These are phyloP conservation scores for Mesochorus sp. DNA, from an alignment of 2,888 invertebrate species.

Conservation along the genomic window DNA sequence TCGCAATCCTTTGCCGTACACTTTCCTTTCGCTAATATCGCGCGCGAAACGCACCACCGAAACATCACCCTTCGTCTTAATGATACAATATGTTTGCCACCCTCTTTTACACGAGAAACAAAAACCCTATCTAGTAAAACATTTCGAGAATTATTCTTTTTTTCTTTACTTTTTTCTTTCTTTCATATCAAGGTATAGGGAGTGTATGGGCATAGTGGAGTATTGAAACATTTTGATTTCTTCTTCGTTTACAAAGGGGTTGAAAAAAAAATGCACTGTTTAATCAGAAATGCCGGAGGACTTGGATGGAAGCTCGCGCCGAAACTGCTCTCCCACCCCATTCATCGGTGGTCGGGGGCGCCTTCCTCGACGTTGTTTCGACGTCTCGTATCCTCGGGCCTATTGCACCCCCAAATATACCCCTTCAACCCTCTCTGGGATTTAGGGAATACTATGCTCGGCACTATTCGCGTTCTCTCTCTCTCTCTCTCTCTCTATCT, in stretches of 20 bases:
- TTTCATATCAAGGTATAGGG: background rate
- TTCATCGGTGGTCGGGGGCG: slow-evolving; percentile 32
- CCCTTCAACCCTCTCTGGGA: slow-evolving; percentile 59
- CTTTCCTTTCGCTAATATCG: slow-evolving; percentile 69
- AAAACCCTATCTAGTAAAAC: background rate
- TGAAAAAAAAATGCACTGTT: slow-evolving; percentile 44
- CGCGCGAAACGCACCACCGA: slow-evolving; percentile 47
- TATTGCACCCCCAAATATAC: slow-evolving; percentile 69
- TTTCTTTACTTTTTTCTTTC: background rate
- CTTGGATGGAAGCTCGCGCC: slow-evolving; percentile 39
- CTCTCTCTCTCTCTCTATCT: slow-evolving; percentile 26
- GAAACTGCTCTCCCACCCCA: background rate
- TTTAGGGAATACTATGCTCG: slow-evolving; percentile 66
- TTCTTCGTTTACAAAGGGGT: slow-evolving; percentile 31
- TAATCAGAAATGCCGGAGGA: slow-evolving; percentile 58
- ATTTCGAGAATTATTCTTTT: background rate
- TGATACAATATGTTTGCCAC: slow-evolving; percentile 36
- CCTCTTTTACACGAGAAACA: slow-evolving; percentile 10
- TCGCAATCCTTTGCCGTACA: slow-evolving; percentile 37
- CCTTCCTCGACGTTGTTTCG: slow-evolving; percentile 71
- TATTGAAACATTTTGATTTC: slow-evolving; percentile 17
- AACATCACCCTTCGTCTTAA: slow-evolving; percentile 29
- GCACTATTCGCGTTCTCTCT: slow-evolving; percentile 47
- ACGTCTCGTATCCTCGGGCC: slow-evolving; percentile 71
- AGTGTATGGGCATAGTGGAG: background rate